Percentiles rank a stretch among this genome's conserved stretches.
phyloP scores from a whole-genome alignment of 2,797 vertebrate species.

The Pelodytes ibericus region DNA sequence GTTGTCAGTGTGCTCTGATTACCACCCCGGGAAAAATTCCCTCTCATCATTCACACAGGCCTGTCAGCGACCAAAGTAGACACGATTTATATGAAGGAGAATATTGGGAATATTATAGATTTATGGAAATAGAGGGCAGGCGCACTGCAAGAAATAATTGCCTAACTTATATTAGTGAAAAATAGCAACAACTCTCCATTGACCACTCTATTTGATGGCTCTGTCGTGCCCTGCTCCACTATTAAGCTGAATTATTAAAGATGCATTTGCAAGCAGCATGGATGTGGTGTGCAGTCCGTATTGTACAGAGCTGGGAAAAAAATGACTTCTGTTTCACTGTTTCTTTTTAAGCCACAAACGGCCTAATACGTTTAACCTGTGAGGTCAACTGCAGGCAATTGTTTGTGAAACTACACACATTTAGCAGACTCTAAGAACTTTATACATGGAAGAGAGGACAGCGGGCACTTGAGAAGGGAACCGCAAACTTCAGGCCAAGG shows the following conservation, averaged over 20 bases:
- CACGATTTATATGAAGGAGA: conserved; percentile 25
- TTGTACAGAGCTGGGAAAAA: background rate
- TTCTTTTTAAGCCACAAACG: background rate
- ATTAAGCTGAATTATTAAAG: conserved; percentile 34
- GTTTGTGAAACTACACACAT: too few species aligned
- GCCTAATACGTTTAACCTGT: too few species aligned
- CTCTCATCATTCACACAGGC: conserved; percentile 32
- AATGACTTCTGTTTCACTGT: background rate
- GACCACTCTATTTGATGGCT: conserved; percentile 11
- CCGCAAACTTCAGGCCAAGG: too few species aligned
- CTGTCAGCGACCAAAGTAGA: conserved; percentile 22
- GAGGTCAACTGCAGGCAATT: too few species aligned
- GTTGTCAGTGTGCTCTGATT: conserved; percentile 50
- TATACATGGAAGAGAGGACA: too few species aligned
- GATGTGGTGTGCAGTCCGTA: conserved; percentile 9
- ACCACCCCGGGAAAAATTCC: conserved; percentile 25
- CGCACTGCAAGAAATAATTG: conserved; percentile 23
- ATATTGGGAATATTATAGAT: conserved; percentile 44
- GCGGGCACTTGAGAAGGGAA: too few species aligned
- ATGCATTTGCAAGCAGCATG: conserved; percentile 1
- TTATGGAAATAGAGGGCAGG: conserved; percentile 38
- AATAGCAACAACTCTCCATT: conserved; percentile 16
- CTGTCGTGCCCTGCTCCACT: conserved; percentile 7
- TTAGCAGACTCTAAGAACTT: too few species aligned
- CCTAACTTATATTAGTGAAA: conserved; percentile 6